Conservation (phyloP, 2,113 vertebrate genomes). For the Phyllopteryx taeniolatus region DNA sequence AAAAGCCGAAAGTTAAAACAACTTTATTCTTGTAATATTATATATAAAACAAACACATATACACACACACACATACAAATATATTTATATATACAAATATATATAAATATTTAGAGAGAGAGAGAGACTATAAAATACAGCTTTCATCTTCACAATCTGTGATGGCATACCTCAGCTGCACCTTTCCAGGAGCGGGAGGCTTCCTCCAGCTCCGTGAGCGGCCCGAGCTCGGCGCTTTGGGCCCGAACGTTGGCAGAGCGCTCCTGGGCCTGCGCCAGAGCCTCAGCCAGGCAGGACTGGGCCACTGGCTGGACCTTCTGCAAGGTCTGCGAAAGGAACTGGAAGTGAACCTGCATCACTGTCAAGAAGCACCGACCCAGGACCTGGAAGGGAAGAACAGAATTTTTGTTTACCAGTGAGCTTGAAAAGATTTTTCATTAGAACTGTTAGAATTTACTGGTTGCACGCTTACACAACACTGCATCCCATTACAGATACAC, state of each 20-base stretch:
- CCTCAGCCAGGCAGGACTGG: slow-evolving; percentile 91
- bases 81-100: no score
- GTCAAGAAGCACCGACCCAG: slow-evolving; percentile 95
- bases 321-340: slow-evolving; percentile 94
- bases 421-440: no score
- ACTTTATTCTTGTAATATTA: no score
- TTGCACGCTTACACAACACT: no score
- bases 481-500: no score
- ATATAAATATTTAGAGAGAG: no score
- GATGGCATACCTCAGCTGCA: slow-evolving; percentile 84
- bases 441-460: no score
- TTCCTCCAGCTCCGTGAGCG: slow-evolving; percentile 86
- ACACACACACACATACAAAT: no score
- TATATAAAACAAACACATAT: no score
- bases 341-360: slow-evolving; percentile 98
- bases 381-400: slow-evolving; percentile 71
- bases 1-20: no score
- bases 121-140: no score
- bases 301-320: slow-evolving; percentile 97
- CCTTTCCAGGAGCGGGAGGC: slow-evolving; percentile 91
- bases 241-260: slow-evolving; percentile 74
- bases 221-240: slow-evolving; percentile 70
- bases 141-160: not conserved
- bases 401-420: not conserved
- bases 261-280: slow-evolving; percentile 85